Base-by-base conservation (phyloP, 2,888 invertebrate species). In the Chironomus tentans region DNA sequence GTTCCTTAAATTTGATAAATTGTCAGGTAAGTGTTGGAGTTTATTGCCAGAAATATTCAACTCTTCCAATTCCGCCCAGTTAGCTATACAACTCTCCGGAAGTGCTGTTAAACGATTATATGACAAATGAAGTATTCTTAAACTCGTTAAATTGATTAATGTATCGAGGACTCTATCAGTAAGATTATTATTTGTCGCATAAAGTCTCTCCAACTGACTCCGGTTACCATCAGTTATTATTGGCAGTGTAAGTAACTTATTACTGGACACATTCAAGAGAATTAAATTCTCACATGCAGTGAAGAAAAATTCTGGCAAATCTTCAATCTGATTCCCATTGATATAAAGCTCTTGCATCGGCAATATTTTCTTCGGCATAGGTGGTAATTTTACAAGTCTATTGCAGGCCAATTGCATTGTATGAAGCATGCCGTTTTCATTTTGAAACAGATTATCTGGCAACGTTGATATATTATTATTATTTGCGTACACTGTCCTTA, bases 41-140 rank as follows among this genome's bases (percentile, higher is more conserved):
- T 90, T 88, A 81, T 95, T 95, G 47, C 94, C 94, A 1, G 94
- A 94, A 69, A 94, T 81, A 1, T 94, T 90, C 47, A 95, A 82
- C 81, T 94, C 94, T 84, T 94, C 93, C 78, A 94, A 86, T 79
- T 92, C 90, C 1, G 87, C 86, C 93, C 94, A 93, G 80, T 88
- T 89, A 71, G 87, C 87, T 28, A 91, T 87, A 80, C 92, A 92
- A 78, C 89, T 89, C 79, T 92, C 91, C 0, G 93, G 91, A 78
- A 94, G 83, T 28, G 86, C 85, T 1, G 91, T 91, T 50, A 94
- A 85, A 78, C 91, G 90, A 80, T 94, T 94, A 80, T 93, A 93
- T 2, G 92, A 92, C 13, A 91, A 87, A 80, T 94, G 93, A 18
- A 94, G 83, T 77, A 89, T 87, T 80, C 88, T 88, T 28, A 94